A percentile compares a stretch with the other conserved stretches of the same genome.
Conservation (phyloP, 2,888 invertebrate genomes). For the Melikaiella ostensackeni region DNA sequence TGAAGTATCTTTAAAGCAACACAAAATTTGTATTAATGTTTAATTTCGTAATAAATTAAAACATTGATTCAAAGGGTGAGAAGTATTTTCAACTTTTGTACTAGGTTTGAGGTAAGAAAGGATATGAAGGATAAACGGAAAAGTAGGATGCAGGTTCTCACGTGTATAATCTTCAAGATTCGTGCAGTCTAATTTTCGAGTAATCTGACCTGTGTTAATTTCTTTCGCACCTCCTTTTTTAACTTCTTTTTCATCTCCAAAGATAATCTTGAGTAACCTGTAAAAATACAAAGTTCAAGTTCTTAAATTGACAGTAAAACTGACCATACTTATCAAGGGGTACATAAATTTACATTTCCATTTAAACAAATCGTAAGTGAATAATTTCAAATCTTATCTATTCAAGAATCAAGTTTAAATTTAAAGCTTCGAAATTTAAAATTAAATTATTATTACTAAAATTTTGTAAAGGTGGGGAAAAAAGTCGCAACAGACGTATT, state of each 20-base stretch:
- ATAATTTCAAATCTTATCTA: no score
- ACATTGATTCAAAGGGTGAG: not conserved
- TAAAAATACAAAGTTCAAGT: not conserved
- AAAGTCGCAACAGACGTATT: no score
- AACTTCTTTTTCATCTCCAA: conserved; percentile 54
- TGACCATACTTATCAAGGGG: not conserved
- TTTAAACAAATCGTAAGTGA: no score
- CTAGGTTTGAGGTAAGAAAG: not conserved
- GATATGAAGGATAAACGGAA: conserved; percentile 34
- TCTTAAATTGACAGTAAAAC: not conserved
- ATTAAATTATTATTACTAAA: no score
- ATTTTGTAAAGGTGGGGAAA: no score
- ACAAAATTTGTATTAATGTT: not conserved
- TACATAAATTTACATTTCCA: not conserved
- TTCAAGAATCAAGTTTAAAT: no score
- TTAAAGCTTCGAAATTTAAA: no score
- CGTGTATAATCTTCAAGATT: conserved; percentile 68
- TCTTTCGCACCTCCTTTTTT: conserved; percentile 55
- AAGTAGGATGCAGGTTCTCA: conserved; percentile 62
- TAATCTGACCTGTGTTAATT: conserved; percentile 65
- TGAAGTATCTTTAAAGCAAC: conserved; percentile 15
- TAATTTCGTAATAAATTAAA: not conserved
- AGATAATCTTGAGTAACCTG: conserved; percentile 64
- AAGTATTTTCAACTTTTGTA: not conserved
- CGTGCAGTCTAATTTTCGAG: conserved; percentile 59